Conservation (phyloP, 2,113 vertebrate species). For the Microcebus tavaratra region DNA sequence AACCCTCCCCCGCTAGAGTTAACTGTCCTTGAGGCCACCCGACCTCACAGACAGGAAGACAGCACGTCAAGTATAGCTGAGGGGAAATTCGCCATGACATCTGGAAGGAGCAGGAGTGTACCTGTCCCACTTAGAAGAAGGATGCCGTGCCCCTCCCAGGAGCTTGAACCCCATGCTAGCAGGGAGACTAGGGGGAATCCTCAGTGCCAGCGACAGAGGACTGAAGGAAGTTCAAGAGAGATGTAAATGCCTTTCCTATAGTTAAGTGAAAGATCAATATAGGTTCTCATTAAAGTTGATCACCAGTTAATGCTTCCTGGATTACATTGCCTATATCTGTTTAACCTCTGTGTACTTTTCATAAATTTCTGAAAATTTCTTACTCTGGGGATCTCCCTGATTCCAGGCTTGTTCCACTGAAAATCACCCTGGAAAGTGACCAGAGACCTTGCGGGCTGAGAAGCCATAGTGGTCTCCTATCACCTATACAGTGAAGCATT, state of each 20-base stretch:
- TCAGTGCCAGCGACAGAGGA: not conserved
- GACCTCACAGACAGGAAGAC: not conserved
- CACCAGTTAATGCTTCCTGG: not conserved
- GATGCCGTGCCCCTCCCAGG: no score
- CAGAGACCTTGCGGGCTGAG: not conserved
- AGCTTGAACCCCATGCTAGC: not conserved
- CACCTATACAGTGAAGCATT: not conserved
- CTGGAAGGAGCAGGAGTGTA: not conserved
- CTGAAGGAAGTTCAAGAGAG: not conserved
- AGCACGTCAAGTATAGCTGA: not conserved
- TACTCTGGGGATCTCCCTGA: not conserved
- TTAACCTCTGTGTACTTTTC: not conserved
- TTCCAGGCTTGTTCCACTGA: not conserved
- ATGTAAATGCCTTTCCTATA: not conserved
- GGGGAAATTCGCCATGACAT: not conserved
- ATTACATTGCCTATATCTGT: not conserved
- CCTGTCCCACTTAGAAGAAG: not conserved
- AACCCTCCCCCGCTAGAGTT: not conserved
- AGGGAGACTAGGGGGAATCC: not conserved
- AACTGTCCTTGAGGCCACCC: not conserved
- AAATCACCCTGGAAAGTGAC: not conserved
- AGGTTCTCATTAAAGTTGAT: not conserved
- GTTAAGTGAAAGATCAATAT: not conserved
- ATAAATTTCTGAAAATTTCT: not conserved
- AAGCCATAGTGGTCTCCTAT: not conserved